Evolutionary conservation across 2,888 invertebrate species (phyloP), one percentile per base, ranked within the genome.

Genomic region (Ganaspis brasiliensis): DNA sequence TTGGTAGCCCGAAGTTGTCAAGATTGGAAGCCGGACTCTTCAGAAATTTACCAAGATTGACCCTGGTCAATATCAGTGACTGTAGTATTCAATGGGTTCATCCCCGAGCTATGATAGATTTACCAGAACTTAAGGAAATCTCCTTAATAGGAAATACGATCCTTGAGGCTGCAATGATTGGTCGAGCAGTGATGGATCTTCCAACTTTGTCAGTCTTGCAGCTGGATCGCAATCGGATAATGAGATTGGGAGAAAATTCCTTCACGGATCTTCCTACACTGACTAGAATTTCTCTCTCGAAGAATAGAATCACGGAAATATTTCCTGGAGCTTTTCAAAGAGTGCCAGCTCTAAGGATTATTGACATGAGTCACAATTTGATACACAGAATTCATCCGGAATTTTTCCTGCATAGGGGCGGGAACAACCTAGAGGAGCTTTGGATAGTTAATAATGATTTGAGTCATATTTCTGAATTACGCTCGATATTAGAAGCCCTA

Each of bases 291-390:
- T 93, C 94, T 76, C 88, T 97, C 57, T 94, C 96, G 9, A 94
- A 94, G 83, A 97, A 97, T 89, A 93, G 94, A 59, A 96, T 97
- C 59, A 94, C 94, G 16, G 95, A 96, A 84, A 93, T 97, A 72
- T 94, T 95, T 79, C 95, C 96, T 16, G 96, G 97, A 0, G 96
- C 97, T 1, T 97, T 97, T 87, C 95, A 97, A 85, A 93, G 96
- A 83, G 94, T 97, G 1, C 96, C 97, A 0, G 94, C 94, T 79
- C 90, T 97, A 76, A 94, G 95, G 85, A 93, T 94, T 16, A 93
- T 97, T 14, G 96, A 97, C 89, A 92, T 97, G 80, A 97, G 96
- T 88, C 94, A 95, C 83, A 97, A 97, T 89, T 93, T 93, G 73
- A 94, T 97, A 61, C 93, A 94, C 72, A 94, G 95, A 85, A 94